Base-by-base conservation (phyloP, 2,888 invertebrate species). In the Hypomecis atomaria region DNA sequence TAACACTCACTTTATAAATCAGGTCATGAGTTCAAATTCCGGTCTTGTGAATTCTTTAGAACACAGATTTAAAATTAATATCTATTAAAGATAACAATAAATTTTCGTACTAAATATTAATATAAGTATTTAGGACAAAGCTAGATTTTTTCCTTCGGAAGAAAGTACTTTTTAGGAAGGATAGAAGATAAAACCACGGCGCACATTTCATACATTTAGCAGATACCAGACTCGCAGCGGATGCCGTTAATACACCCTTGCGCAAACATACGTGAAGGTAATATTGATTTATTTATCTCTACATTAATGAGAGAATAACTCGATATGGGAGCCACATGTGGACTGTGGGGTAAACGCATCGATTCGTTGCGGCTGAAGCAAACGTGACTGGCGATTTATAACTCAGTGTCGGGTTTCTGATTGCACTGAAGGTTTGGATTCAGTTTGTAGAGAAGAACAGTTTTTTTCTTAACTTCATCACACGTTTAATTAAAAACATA, bases 231-330 rank as follows among this genome's bases (percentile, higher is more conserved):
- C 40, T 13, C 10, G 47, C 50, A 33, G n/a, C 34, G 6, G 9
- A 37, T 37, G 40, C 58, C 45, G 45, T 66, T 58, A 67, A 60
- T 63, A 54, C 57, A 60, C 63, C 60, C 63, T 62, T 62, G 59
- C 50, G 37, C 66, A 66, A 66, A 66, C 60, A 62, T 36, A 60
- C 59, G 62, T 60, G 60, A 45, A 58, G 42, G 60, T 60, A 63
- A 54, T 63, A 62, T 59, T 59, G 53, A 61, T 65, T 65, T 65
- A 65, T 65, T 59, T 63, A 59, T 59, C 49, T 60, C 11, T 36
- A 53, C 44, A 44, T 58, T 65, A 61, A 58, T 65, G 61, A 60
- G 59, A 57, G 44, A 66, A 59, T 64, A 64, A 64, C 55, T 64
- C 64, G 64, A 64, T 64, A 59, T 64, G 7, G 40, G 40, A 55